A percentile compares a stretch with the other conserved stretches of the same genome.
Conservation (phyloP, 2,113 vertebrate species). For the Manacus vitellinus region DNA sequence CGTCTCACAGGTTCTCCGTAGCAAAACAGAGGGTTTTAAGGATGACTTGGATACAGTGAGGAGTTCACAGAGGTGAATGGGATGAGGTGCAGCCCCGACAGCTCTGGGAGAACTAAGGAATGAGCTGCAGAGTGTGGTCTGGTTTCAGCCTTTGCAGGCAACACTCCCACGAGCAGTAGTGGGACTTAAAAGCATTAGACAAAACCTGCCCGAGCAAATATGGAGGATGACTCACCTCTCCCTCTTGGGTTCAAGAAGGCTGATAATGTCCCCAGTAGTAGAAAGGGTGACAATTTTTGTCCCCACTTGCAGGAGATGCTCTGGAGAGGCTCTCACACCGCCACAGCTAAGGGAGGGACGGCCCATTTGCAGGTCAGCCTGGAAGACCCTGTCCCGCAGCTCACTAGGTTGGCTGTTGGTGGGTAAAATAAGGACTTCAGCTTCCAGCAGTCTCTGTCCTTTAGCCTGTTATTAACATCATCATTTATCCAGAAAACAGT, state of each 20-base stretch:
- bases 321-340: neutral
- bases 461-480: conserved; percentile 33
- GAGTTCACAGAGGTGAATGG: neutral
- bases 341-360: neutral
- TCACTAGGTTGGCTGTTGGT: neutral
- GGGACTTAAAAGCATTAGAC: neutral
- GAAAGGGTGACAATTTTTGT: neutral
- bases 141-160: neutral
- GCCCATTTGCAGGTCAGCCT: neutral
- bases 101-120: neutral
- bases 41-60: neutral
- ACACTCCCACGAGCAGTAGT: fast-evolving
- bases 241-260: neutral
- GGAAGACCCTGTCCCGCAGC: neutral
- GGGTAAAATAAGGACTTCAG: neutral
- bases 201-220: neutral
- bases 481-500: conserved; percentile 3
- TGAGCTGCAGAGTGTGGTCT: neutral
- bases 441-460: neutral
- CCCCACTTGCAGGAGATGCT: neutral
- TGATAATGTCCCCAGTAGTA: neutral
- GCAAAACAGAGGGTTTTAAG: neutral
- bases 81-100: neutral
- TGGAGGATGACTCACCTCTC: neutral
- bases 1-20: neutral